These are phyloP conservation scores for Lycopodina hypogea DNA, from an alignment of 37 sponge, comb jelly and placozoan genomes.

Conservation along the genomic window DNA sequence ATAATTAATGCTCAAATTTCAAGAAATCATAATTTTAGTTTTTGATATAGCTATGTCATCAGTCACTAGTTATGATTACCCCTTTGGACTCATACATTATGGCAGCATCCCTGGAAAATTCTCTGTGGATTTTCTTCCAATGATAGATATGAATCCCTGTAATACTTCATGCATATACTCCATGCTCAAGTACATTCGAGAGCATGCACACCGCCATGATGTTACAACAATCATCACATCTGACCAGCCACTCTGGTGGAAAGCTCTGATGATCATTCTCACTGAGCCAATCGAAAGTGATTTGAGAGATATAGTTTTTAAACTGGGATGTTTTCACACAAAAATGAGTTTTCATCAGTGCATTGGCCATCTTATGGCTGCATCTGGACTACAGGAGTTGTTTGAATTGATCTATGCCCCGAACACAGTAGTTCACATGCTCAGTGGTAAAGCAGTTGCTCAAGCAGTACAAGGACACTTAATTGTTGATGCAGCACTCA, in stretches of 20 bases:
- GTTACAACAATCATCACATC: slow-evolving; percentile 43
- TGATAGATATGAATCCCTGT: slow-evolving; percentile 50
- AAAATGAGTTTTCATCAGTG: slow-evolving; percentile 5
- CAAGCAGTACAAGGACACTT: slow-evolving; percentile 37
- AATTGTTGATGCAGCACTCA: no score
- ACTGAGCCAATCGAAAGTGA: no score
- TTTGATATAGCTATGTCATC: no score
- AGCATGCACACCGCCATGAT: slow-evolving; percentile 37
- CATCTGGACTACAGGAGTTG: no score
- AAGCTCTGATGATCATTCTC: slow-evolving; percentile 38
- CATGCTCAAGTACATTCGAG: slow-evolving; percentile 26
- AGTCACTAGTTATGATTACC: no score
- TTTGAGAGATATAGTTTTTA: no score
- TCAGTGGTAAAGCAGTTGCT: slow-evolving; percentile 32
- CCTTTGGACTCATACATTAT: no score
- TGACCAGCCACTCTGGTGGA: slow-evolving; percentile 58
- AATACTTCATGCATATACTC: slow-evolving; percentile 40
- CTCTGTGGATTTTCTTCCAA: slow-evolving; percentile 24
- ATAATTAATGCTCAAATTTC: no score
- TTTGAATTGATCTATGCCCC: slow-evolving; percentile 30
- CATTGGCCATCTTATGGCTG: no score
- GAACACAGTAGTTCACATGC: no score
- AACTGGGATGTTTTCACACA: slow-evolving; percentile 29
- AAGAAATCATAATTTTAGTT: no score
- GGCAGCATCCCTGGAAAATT: no score